phyloP scores from a whole-genome alignment of 2,113 vertebrate genomes.

The Colistium nudipinnis region DNA sequence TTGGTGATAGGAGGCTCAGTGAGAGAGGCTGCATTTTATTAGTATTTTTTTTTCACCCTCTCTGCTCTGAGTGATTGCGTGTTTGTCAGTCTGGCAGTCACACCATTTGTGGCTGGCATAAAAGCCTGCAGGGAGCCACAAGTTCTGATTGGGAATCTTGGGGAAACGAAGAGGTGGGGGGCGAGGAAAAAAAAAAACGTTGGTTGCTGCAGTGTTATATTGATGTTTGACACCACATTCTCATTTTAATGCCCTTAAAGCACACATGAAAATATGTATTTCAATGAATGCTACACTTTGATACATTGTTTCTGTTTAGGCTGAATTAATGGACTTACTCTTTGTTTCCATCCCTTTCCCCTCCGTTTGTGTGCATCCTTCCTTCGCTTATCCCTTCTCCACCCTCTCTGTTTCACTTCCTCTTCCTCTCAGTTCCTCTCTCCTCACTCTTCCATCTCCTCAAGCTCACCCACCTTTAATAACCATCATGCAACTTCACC shows the following conservation, averaged over 20 bases:
- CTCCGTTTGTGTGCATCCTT: constrained; percentile 4
- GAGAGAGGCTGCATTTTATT: constrained; percentile 37
- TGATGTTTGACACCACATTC: constrained; percentile 71
- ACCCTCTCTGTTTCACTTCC: constrained; percentile 5
- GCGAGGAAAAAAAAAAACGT: constrained; percentile 25
- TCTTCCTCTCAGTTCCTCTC: not conserved
- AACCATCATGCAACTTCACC: constrained; percentile 49
- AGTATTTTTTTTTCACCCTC: not conserved
- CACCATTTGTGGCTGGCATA: constrained; percentile 78
- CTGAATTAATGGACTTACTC: constrained; percentile 52
- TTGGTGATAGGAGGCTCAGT: constrained; percentile 64
- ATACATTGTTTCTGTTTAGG: constrained; percentile 69
- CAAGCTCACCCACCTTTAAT: constrained; percentile 32
- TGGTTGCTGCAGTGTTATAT: constrained; percentile 60
- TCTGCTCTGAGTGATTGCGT: constrained; percentile 70
- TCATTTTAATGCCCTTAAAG: constrained; percentile 75
- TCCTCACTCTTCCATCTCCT: constrained; percentile 12
- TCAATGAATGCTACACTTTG: constrained; percentile 69
- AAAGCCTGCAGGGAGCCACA: constrained; percentile 79
- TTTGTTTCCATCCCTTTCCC: constrained; percentile 6
- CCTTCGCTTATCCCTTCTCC: not conserved
- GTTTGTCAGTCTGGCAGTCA: constrained; percentile 77
- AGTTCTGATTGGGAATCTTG: constrained; percentile 82
- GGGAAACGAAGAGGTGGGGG: constrained; percentile 23
- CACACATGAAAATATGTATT: constrained; percentile 65